These are phyloP conservation scores for Beris morrisii DNA, from an alignment of 2,888 invertebrate genomes.

Conservation along the genomic window DNA sequence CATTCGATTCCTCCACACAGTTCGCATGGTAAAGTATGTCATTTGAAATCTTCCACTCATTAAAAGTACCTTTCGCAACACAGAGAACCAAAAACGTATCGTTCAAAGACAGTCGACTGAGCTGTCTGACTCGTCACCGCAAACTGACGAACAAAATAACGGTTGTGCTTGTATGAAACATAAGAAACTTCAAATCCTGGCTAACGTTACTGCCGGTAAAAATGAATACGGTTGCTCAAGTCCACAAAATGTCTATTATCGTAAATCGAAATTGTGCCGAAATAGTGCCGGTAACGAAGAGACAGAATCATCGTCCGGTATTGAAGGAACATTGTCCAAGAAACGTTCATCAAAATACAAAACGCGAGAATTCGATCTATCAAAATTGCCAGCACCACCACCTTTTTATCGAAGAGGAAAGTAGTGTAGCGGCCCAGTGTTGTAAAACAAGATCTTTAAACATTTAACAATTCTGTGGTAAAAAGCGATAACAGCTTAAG, in stretches of 20 bases:
- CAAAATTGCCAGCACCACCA: conserved; percentile 17
- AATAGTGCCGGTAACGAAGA: not conserved
- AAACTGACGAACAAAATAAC: no score
- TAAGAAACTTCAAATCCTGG: conserved; percentile 15
- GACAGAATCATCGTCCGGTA: conserved; percentile 3
- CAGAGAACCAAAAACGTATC: no score
- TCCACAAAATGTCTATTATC: not conserved
- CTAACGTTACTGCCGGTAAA: not conserved
- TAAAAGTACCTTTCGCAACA: no score
- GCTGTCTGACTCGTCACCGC: no score
- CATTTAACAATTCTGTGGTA: no score
- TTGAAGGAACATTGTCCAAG: not conserved
- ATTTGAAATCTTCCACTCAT: no score
- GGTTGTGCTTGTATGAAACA: conserved; percentile 22
- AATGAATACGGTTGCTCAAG: not conserved
- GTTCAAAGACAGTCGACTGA: no score
- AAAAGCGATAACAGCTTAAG: no score
- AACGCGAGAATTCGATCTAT: conserved; percentile 9
- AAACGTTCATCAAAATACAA: not conserved
- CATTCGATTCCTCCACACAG: no score
- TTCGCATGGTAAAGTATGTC: no score
- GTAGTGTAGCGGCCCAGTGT: not conserved
- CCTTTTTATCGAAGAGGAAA: conserved; percentile 1
- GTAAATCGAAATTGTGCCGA: conserved; percentile 7
- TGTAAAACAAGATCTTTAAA: no score